phyloP scores from a whole-genome alignment of 2,888 invertebrate species.

The Nemotelus nigrinus region DNA sequence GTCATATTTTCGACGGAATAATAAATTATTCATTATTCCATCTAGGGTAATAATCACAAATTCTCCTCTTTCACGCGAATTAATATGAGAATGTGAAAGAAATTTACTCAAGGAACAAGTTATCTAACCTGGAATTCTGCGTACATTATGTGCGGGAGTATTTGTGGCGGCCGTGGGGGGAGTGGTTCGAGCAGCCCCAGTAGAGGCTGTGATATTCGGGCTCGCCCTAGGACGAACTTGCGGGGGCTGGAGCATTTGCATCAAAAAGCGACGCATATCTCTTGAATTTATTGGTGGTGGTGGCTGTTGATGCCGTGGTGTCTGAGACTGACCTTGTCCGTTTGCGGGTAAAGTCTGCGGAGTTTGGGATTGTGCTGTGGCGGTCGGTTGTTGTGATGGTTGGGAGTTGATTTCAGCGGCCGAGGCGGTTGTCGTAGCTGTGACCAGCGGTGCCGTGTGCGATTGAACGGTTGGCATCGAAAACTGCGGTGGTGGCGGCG shows the following conservation, averaged over 20 bases:
- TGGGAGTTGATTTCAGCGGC: conserved; percentile 48
- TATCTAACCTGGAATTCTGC: conserved; percentile 48
- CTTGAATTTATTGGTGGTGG: conserved; percentile 52
- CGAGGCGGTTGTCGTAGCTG: conserved; percentile 44
- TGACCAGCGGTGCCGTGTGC: conserved; percentile 31
- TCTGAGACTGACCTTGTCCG: conserved; percentile 46
- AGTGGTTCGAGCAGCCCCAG: background rate
- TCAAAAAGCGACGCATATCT: conserved; percentile 55
- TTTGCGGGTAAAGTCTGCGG: conserved; percentile 39
- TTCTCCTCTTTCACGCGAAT: conserved; percentile 17
- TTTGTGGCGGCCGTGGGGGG: conserved; percentile 43
- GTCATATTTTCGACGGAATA: no score
- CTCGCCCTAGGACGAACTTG: conserved; percentile 45
- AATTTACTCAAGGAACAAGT: conserved; percentile 24
- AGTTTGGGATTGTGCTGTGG: conserved; percentile 44
- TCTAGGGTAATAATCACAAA: background rate
- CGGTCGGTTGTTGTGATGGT: conserved; percentile 40
- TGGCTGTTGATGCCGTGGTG: conserved; percentile 49
- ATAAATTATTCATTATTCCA: no score
- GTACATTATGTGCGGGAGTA: conserved; percentile 8
- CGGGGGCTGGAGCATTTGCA: conserved; percentile 44
- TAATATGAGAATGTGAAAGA: background rate
- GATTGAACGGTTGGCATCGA: conserved; percentile 29
- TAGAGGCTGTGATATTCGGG: background rate
- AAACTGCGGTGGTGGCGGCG: conserved; percentile 16